A percentile compares a stretch with the other conserved stretches of the same genome.
phyloP scores from a whole-genome alignment of 2,888 invertebrate genomes.

The Drosophila mulleri region DNA sequence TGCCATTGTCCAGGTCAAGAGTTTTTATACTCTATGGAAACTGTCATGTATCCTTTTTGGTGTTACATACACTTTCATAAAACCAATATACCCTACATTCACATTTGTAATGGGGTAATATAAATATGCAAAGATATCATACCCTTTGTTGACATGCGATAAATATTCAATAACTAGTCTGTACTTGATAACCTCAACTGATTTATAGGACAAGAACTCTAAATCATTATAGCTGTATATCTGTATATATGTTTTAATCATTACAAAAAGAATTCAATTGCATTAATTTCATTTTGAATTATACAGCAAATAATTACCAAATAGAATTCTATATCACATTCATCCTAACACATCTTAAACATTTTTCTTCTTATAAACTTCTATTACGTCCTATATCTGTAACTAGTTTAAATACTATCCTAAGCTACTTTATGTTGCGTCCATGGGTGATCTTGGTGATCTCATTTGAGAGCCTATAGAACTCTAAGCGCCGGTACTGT shows the following conservation, averaged over 20 bases:
- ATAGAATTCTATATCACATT: no score
- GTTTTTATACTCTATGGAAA: background rate
- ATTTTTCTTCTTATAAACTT: background rate
- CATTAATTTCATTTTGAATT: background rate
- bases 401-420: background rate
- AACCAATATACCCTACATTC: background rate
- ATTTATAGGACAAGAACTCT: background rate
- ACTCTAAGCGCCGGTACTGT: slow-evolving; percentile 15
- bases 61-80: background rate
- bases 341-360: no score
- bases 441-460: background rate
- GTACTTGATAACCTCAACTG: background rate
- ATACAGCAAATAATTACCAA: no score
- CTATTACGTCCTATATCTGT: background rate
- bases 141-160: background rate
- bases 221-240: background rate
- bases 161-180: background rate
- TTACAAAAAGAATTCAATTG: background rate
- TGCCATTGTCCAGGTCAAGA: background rate
- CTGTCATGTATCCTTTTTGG: background rate
- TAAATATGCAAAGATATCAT: background rate
- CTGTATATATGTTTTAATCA: background rate
- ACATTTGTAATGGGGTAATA: background rate
- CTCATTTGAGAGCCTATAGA: slow-evolving; percentile 13
- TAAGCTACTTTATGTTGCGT: background rate